Evolutionary conservation across 1,140 invertebrate genomes (phyloP).

Genomic region (Eumeta japonica): DNA sequence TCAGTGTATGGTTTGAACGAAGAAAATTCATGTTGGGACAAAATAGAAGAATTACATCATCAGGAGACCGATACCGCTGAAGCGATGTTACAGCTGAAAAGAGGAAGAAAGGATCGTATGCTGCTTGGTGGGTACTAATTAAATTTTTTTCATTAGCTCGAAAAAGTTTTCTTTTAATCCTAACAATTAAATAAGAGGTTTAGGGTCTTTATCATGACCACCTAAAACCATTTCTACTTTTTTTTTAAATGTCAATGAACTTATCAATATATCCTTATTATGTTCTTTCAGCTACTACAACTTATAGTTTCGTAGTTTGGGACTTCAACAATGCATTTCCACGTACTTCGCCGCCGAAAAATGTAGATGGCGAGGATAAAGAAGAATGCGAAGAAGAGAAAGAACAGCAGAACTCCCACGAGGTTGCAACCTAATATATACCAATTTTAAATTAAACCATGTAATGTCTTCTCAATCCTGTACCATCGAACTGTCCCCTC

Average conservation of each 20-base stretch:
- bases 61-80: conserved; percentile 69
- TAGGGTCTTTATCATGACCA: neutral
- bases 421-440: no score
- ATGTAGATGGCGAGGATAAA: conserved; percentile 20
- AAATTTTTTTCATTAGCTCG: no score
- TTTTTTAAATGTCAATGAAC: conserved; percentile 3
- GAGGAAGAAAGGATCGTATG: conserved; percentile 78
- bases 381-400: conserved; percentile 27
- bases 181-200: no score
- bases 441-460: neutral
- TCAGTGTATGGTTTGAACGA: conserved; percentile 47
- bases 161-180: conserved; percentile 4
- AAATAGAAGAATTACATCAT: conserved; percentile 61
- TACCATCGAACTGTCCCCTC: no score
- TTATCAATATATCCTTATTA: neutral
- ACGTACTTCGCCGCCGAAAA: conserved; percentile 24
- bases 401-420: no score
- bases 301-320: conserved; percentile 62
- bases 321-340: conserved; percentile 46
- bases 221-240: no score
- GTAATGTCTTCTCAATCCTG: neutral
- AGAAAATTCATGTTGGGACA: conserved; percentile 61
- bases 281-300: conserved; percentile 65
- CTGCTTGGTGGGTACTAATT: conserved; percentile 66
- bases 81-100: conserved; percentile 76